Evolutionary conservation across 2,797 vertebrate species (phyloP), one percentile per base, ranked within the genome.

Genomic region (Ptychobarbus kaznakovi): DNA sequence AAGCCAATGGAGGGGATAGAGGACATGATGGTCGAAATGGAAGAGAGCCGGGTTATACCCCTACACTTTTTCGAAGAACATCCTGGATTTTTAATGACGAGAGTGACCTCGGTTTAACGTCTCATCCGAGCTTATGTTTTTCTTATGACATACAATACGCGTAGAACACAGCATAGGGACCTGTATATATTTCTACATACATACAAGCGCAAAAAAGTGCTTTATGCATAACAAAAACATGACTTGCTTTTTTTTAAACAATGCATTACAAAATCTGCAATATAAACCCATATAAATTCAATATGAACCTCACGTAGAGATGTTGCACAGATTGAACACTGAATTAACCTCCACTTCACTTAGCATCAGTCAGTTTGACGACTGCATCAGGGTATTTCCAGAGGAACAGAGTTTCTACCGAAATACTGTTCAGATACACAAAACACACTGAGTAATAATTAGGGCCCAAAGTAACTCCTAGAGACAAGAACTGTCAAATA

Each of bases 181-280:
- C 90, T 90, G 89, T 88, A 86, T 90, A 87, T 76, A 85, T 90
- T 81, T 89, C 76, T 79, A 66, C 32, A 56, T 93, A 93, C 92
- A 92, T 93, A 94, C 91, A 93, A 90, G 90, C 89, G 86, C 88
- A 90, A 91, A 92, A 90, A 94, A 94, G 94, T 94, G 94, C 92
- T 90, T 73, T 86, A 93, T 94, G 93, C 91, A 93, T 81, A 44
- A 92, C 81, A 86, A 93, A 90, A 89, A 88, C 83, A 83, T 42
- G 61, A 77, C 56, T 84, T 42, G 20, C 42, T 11, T 49, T 13
- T 56, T 85, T 88, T 88, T 89, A 80, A 89, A 82, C 84, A 89
- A 49, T 90, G 65, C 86, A 80, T 85, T 90, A 87, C 81, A 87
- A 89, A 88, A 90, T 12, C 90, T 84, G 79, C 88, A 81, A 84